A percentile compares a stretch with the other conserved stretches of the same genome.
Evolutionary conservation across 1,140 invertebrate species (phyloP).

Genomic region (Leptinotarsa defecta): DNA sequence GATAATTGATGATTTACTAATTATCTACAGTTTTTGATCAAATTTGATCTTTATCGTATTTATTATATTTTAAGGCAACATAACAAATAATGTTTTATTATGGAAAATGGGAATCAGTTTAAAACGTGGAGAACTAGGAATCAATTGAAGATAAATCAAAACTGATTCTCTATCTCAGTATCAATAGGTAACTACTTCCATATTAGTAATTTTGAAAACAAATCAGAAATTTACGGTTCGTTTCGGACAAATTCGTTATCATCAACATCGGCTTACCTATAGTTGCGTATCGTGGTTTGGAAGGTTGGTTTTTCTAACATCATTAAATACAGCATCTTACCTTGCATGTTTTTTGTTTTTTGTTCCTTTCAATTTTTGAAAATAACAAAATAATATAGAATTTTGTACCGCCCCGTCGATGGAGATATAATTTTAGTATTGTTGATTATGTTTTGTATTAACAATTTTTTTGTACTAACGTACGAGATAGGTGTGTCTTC

Average conservation of each 20-base stretch:
- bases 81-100: too few relatives aligned
- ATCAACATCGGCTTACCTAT: background rate
- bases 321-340: slow-evolving; percentile 45
- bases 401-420: background rate
- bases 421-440: slow-evolving; percentile 9
- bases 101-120: too few relatives aligned
- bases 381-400: slow-evolving; percentile 8
- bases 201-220: too few relatives aligned
- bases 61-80: too few relatives aligned
- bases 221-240: too few relatives aligned
- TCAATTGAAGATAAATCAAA: too few relatives aligned
- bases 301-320: slow-evolving; percentile 39
- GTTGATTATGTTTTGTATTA: slow-evolving; percentile 12
- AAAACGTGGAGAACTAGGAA: too few relatives aligned
- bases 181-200: too few relatives aligned
- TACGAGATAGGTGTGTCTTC: slow-evolving; percentile 13
- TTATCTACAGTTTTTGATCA: too few relatives aligned
- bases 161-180: too few relatives aligned
- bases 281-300: background rate
- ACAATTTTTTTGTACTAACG: slow-evolving; percentile 26
- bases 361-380: background rate
- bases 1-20: too few relatives aligned
- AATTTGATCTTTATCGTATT: too few relatives aligned
- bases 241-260: slow-evolving; percentile 21
- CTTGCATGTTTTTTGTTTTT: slow-evolving; percentile 39